A percentile compares a stretch with the other conserved stretches of the same genome.
Conservation (phyloP, 2,888 invertebrate species). For the Ectemnius cavifrons region DNA sequence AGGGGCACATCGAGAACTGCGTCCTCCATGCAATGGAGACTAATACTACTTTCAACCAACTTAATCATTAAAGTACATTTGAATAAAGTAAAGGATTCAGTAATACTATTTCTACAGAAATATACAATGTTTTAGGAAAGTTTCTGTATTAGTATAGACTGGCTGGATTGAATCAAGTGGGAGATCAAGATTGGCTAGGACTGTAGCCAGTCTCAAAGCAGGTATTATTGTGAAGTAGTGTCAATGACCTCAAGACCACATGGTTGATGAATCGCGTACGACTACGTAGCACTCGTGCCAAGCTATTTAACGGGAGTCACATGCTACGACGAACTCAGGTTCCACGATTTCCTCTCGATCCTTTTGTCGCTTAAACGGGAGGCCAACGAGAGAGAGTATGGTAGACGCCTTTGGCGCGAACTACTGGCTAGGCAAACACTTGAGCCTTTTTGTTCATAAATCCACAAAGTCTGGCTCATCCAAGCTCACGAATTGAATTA, state of each 20-base stretch:
- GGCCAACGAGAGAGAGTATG: constrained; percentile 4
- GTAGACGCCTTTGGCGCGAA: neutral
- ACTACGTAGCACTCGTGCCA: constrained; percentile 48
- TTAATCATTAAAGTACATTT: too few relatives aligned
- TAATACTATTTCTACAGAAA: too few relatives aligned
- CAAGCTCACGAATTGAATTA: neutral
- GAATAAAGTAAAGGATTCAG: too few relatives aligned
- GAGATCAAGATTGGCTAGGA: constrained; percentile 25
- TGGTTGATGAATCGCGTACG: constrained; percentile 34
- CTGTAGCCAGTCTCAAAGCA: neutral
- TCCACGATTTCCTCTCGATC: constrained; percentile 35
- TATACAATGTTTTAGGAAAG: too few relatives aligned
- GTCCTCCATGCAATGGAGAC: too few relatives aligned
- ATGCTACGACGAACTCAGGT: constrained; percentile 52
- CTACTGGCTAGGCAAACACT: neutral
- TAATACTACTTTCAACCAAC: too few relatives aligned
- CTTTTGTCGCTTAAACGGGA: constrained; percentile 40
- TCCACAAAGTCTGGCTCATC: neutral
- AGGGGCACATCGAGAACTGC: constrained; percentile 15
- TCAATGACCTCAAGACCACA: constrained; percentile 53
- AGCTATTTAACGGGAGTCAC: constrained; percentile 49
- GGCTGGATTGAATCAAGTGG: too few relatives aligned
- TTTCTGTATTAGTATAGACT: too few relatives aligned
- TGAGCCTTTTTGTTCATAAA: constrained; percentile 2
- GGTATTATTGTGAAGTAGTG: constrained; percentile 35